These are phyloP conservation scores for Amiota communis DNA, from an alignment of 2,888 invertebrate species.

Conservation along the genomic window DNA sequence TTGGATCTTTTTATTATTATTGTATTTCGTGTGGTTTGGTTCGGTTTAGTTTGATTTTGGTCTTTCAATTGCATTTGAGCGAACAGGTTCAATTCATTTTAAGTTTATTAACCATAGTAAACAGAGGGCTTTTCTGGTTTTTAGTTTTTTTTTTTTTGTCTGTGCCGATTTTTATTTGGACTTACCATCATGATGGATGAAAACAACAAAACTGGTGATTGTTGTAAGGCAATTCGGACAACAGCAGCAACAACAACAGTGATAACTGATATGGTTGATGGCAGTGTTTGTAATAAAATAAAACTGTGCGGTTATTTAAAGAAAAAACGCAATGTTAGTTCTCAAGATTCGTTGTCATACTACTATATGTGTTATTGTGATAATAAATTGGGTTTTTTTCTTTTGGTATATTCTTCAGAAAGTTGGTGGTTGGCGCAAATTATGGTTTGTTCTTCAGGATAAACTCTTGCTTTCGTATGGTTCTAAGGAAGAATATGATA, in stretches of 20 bases:
- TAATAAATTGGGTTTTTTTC: constrained; percentile 10
- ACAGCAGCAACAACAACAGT: not conserved
- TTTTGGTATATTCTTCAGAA: constrained; percentile 49
- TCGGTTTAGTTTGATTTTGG: not conserved
- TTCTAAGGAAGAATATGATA: constrained; percentile 66
- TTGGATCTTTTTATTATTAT: not conserved
- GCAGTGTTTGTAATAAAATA: constrained; percentile 42
- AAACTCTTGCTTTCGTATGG: constrained; percentile 63
- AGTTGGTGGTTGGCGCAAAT: constrained; percentile 66
- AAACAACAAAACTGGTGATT: not conserved
- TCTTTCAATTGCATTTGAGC: constrained; percentile 20
- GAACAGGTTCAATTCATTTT: constrained; percentile 20
- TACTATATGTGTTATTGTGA: not conserved
- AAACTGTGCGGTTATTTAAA: constrained; percentile 66
- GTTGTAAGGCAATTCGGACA: not conserved
- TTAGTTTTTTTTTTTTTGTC: constrained; percentile 11
- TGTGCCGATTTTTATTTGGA: constrained; percentile 14
- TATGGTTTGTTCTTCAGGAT: constrained; percentile 67
- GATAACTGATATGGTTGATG: constrained; percentile 6
- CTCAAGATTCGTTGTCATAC: not conserved
- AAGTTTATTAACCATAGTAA: constrained; percentile 19
- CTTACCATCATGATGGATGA: constrained; percentile 17
- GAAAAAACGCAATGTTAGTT: constrained; percentile 65
- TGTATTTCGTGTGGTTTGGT: not conserved
- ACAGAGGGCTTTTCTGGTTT: constrained; percentile 2